Evolutionary conservation across 2,797 vertebrate species (phyloP).

Genomic region (Telmatherina bonti): DNA sequence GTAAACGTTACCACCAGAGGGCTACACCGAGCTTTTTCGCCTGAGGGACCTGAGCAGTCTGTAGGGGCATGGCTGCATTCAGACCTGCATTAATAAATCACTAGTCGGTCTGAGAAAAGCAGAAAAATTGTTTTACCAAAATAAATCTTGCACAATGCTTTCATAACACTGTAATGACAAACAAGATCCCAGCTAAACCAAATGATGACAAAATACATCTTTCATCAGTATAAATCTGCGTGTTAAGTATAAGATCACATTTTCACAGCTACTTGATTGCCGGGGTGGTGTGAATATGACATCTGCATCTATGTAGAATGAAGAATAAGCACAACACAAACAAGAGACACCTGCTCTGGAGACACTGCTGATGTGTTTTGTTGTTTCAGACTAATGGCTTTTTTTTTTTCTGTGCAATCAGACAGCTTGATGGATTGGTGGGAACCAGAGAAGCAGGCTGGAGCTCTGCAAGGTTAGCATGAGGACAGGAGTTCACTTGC

Average conservation of each 20-base stretch:
- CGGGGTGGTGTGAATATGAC: constrained; percentile 42
- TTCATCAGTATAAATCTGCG: not conserved
- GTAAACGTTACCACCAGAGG: constrained; percentile 72
- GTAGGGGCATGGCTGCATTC: constrained; percentile 66
- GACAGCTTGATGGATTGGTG: constrained; percentile 78
- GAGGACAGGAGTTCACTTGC: constrained; percentile 77
- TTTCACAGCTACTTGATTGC: constrained; percentile 16
- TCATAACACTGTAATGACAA: constrained; percentile 2
- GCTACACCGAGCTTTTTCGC: constrained; percentile 66
- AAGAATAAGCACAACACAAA: constrained; percentile 39
- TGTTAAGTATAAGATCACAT: not conserved
- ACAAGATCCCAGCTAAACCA: not conserved
- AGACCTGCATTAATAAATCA: constrained; percentile 85
- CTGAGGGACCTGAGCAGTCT: constrained; percentile 56
- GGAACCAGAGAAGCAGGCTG: constrained; percentile 64
- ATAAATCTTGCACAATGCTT: constrained; percentile 16
- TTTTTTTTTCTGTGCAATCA: constrained; percentile 62
- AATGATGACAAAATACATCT: not conserved
- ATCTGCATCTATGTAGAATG: constrained; percentile 40
- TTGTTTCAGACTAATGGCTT: constrained; percentile 72
- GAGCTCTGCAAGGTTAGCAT: constrained; percentile 73
- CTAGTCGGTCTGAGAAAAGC: constrained; percentile 57
- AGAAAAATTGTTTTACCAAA: constrained; percentile 52
- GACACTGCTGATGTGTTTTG: constrained; percentile 52
- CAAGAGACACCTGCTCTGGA: constrained; percentile 68